Evolutionary conservation across 2,888 invertebrate genomes (phyloP).

Genomic region (Eupithecia subfuscata): DNA sequence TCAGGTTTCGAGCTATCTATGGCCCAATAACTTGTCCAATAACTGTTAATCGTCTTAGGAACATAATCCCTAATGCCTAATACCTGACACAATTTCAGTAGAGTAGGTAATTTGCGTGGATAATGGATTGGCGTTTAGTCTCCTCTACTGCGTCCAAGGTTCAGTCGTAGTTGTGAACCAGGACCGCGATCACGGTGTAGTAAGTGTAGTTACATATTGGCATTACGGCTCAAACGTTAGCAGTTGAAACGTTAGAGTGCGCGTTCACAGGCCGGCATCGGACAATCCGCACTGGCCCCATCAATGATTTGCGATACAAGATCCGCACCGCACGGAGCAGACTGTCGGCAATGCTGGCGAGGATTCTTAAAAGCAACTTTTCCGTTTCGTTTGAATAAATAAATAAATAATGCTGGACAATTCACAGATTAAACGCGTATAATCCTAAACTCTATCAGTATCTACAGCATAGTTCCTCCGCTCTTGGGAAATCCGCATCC

Average conservation of each 20-base stretch:
- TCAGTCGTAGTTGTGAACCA: slow-evolving; percentile 18
- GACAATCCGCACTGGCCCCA: too few species aligned
- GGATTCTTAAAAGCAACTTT: too few species aligned
- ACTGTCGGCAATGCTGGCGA: too few species aligned
- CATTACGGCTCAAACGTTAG: too few species aligned
- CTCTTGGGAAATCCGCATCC: not conserved
- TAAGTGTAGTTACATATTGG: too few species aligned
- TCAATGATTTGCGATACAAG: too few species aligned
- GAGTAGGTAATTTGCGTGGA: not conserved
- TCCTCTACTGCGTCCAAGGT: slow-evolving; percentile 12
- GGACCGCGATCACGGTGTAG: too few species aligned
- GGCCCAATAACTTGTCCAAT: not conserved
- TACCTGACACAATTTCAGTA: not conserved
- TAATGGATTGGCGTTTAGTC: not conserved
- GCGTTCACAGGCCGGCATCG: too few species aligned
- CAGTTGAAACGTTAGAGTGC: too few species aligned
- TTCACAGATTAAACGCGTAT: slow-evolving; percentile 18
- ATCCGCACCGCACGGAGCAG: too few species aligned
- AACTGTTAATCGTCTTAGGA: not conserved
- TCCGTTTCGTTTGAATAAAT: too few species aligned
- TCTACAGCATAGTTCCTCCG: not conserved
- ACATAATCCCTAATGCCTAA: not conserved
- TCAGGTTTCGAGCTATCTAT: not conserved
- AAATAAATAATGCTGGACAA: too few species aligned
- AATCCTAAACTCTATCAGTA: slow-evolving; percentile 1